phyloP scores from a whole-genome alignment of 2,797 vertebrate genomes.

The Notoglanidium macrostoma region DNA sequence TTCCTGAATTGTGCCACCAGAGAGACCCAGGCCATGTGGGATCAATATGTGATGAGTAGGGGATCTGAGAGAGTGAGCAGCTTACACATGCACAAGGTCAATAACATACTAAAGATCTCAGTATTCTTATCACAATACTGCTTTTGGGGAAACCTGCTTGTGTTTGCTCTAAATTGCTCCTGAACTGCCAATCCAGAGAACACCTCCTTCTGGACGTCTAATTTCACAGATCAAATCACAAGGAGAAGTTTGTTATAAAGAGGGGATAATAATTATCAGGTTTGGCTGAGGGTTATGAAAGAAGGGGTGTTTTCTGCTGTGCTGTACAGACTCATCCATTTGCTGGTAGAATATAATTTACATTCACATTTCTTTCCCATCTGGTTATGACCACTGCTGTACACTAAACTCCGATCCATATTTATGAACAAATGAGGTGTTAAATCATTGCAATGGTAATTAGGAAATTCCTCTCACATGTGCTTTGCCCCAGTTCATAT shows the following conservation, averaged over 20 bases:
- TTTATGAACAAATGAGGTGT: constrained; percentile 28
- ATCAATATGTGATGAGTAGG: constrained; percentile 17
- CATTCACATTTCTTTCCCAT: not conserved
- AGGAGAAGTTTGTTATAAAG: constrained; percentile 13
- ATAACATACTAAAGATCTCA: not conserved
- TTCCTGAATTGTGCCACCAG: not conserved
- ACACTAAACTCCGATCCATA: constrained; percentile 14
- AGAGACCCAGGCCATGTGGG: not conserved
- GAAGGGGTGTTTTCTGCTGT: constrained; percentile 3
- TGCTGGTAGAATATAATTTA: not conserved
- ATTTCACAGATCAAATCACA: constrained; percentile 19
- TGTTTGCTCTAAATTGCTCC: not conserved
- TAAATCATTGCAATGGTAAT: constrained; percentile 28
- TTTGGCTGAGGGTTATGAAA: not conserved
- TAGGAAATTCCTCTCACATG: constrained; percentile 3
- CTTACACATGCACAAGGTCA: constrained; percentile 1
- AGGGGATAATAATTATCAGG: constrained; percentile 12
- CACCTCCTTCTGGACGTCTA: not conserved
- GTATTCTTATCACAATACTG: not conserved
- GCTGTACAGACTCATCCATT: not conserved
- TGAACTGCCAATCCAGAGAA: constrained; percentile 10
- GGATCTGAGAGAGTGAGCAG: not conserved
- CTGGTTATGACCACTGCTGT: constrained; percentile 2
- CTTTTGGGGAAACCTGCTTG: constrained; percentile 5
- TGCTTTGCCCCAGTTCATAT: constrained; percentile 17